Percentiles rank a stretch among this genome's conserved stretches.
Evolutionary conservation across 2,888 invertebrate genomes (phyloP).

Genomic region (Conomelus anceps): DNA sequence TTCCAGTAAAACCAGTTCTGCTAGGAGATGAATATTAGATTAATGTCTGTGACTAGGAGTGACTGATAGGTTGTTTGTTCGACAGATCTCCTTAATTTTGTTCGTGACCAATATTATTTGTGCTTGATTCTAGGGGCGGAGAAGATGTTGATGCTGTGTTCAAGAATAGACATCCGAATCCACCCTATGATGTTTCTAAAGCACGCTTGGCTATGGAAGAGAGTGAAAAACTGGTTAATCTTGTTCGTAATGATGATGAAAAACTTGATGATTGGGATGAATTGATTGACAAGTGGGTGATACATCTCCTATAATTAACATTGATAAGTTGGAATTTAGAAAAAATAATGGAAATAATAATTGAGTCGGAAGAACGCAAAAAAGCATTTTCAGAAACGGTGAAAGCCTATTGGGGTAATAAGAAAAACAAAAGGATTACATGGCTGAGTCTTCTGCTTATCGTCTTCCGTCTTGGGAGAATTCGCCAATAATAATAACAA

Average conservation of each 20-base stretch:
- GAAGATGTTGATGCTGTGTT: conserved; percentile 46
- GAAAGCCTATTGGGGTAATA: too few relatives aligned
- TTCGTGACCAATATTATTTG: not conserved
- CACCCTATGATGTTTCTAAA: conserved; percentile 53
- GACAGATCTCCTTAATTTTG: not conserved
- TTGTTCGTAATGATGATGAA: conserved; percentile 51
- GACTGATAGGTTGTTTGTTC: not conserved
- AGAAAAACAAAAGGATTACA: too few relatives aligned
- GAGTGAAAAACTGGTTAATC: conserved; percentile 57
- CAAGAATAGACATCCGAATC: conserved; percentile 42
- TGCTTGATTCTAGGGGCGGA: conserved; percentile 33
- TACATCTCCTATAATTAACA: not conserved
- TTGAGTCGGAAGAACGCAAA: too few relatives aligned
- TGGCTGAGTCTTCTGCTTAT: too few relatives aligned
- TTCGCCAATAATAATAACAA: too few relatives aligned
- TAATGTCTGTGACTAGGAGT: not conserved
- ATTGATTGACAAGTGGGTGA: conserved; percentile 51
- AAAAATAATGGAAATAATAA: too few relatives aligned
- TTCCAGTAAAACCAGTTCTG: too few relatives aligned
- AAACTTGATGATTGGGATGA: conserved; percentile 60
- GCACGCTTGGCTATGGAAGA: conserved; percentile 63
- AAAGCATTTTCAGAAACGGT: too few relatives aligned
- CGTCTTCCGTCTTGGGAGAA: too few relatives aligned
- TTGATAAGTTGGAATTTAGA: not conserved
- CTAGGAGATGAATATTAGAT: too few relatives aligned